These are phyloP conservation scores for Calyptomena viridis DNA, from an alignment of 2,113 vertebrate genomes.

Conservation along the genomic window DNA sequence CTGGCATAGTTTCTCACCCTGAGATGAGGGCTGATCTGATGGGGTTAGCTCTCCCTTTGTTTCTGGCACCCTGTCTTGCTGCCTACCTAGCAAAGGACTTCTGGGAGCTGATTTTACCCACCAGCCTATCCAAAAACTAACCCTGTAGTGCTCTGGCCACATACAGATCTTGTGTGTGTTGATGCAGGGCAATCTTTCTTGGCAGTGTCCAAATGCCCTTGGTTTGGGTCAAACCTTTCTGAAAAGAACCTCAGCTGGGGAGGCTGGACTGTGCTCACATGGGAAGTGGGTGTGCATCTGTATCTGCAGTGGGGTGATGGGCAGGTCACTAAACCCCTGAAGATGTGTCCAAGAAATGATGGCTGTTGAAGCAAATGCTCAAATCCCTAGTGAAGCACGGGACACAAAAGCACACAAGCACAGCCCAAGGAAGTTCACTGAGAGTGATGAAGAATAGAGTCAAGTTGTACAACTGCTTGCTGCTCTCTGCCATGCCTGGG, in stretches of 20 bases:
- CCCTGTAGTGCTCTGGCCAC: rapidly evolving
- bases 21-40: background rate
- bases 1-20: background rate
- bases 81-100: background rate
- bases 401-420: background rate
- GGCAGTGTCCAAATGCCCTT: rapidly evolving
- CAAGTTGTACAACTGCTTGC: background rate
- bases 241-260: background rate
- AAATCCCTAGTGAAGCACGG: background rate
- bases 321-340: background rate
- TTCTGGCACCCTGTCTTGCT: background rate
- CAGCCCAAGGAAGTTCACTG: background rate
- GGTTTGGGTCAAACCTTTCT: background rate
- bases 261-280: rapidly evolving
- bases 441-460: background rate
- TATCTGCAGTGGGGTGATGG: background rate
- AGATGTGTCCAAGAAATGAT: background rate
- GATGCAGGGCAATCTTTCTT: background rate
- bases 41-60: background rate
- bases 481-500: rapidly evolving
- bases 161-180: background rate
- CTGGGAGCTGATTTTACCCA: background rate
- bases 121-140: background rate
- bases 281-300: background rate
- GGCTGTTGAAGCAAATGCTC: background rate